phyloP scores from a whole-genome alignment of 2,113 vertebrate species.

The Tangachromis dhanisi region DNA sequence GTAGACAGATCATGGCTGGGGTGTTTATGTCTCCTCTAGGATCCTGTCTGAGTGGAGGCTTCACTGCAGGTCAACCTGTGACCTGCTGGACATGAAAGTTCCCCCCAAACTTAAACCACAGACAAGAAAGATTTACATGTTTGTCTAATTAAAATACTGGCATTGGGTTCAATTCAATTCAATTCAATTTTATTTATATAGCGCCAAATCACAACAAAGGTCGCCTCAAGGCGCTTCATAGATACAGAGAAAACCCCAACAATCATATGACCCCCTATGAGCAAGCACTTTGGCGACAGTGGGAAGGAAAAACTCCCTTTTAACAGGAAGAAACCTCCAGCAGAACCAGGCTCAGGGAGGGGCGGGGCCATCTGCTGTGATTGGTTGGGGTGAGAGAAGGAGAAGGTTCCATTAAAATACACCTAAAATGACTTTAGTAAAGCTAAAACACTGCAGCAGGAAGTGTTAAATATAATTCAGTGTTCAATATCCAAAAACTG shows the following conservation, averaged over 20 bases:
- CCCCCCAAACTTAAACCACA: not conserved
- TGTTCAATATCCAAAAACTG: not conserved
- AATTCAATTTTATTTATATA: too few relatives aligned
- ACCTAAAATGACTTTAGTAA: not conserved
- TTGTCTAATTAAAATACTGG: not conserved
- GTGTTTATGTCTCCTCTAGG: constrained; percentile 12
- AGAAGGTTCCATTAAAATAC: not conserved
- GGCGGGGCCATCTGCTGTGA: too few relatives aligned
- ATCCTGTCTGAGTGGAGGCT: constrained; percentile 11
- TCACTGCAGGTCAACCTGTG: not conserved
- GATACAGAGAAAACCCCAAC: too few relatives aligned
- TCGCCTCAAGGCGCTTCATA: too few relatives aligned
- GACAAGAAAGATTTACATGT: not conserved
- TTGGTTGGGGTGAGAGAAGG: too few relatives aligned
- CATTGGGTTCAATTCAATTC: not conserved
- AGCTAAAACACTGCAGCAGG: not conserved
- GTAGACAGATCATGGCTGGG: not conserved
- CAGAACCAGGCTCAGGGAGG: too few relatives aligned
- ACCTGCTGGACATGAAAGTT: not conserved
- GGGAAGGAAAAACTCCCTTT: too few relatives aligned
- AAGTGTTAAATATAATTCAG: not conserved
- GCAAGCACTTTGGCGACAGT: too few relatives aligned
- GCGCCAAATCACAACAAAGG: too few relatives aligned
- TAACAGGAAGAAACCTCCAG: too few relatives aligned
- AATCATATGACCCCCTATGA: too few relatives aligned